Evolutionary conservation across 2,888 invertebrate genomes (phyloP).

Genomic region (Caenorhabditis sp.): DNA sequence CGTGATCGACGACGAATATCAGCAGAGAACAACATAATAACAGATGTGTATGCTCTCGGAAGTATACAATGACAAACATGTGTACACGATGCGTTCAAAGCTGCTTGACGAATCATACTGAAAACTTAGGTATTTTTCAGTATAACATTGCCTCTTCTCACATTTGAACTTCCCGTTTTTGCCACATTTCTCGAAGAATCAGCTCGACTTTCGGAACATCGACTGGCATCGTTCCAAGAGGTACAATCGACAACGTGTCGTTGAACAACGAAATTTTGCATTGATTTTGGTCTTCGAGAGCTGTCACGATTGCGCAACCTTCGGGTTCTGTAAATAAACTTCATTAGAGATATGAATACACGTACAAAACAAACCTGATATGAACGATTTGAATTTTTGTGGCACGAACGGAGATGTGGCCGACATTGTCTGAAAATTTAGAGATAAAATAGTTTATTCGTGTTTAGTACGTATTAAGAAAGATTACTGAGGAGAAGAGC

Average conservation of each 20-base stretch:
- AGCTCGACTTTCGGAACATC: conserved; percentile 15
- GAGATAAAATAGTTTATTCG: not conserved
- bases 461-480: too few species aligned
- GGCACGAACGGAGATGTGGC: conserved; percentile 5
- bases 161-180: conserved; percentile 27
- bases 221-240: not conserved
- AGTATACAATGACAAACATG: conserved; percentile 26
- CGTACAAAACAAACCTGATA: conserved; percentile 11
- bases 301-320: conserved; percentile 18
- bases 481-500: too few species aligned
- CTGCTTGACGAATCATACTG: conserved; percentile 33
- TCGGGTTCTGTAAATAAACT: conserved; percentile 19
- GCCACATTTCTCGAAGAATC: conserved; percentile 21
- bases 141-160: not conserved
- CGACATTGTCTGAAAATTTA: not conserved
- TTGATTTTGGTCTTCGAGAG: conserved; percentile 25
- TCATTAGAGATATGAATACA: not conserved
- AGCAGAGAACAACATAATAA: conserved; percentile 26
- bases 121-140: not conserved
- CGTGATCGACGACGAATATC: conserved; percentile 25
- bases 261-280: conserved; percentile 21
- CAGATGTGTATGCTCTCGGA: conserved; percentile 34
- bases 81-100: conserved; percentile 24
- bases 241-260: conserved; percentile 8
- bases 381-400: conserved; percentile 25